A percentile compares a stretch with the other conserved stretches of the same genome.
Conservation (phyloP, 2,888 invertebrate species). For the Trissolcus brochymenae region DNA sequence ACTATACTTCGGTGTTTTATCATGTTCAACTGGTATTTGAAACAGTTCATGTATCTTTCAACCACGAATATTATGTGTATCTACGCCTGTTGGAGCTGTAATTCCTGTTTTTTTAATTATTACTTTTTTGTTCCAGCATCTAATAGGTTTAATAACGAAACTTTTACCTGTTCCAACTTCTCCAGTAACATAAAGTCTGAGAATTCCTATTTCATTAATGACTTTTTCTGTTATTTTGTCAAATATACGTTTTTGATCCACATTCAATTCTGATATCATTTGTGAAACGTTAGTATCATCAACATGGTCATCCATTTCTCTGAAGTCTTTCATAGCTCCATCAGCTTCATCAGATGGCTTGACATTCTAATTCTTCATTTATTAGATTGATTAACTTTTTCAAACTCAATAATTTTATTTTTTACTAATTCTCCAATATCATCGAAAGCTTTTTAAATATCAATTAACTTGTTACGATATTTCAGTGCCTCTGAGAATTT, state of each 20-base stretch:
- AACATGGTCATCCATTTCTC: not conserved
- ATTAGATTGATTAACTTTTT: too few relatives aligned
- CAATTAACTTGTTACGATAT: too few relatives aligned
- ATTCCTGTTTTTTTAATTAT: conserved; percentile 2
- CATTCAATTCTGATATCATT: not conserved
- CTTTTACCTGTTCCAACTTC: too few relatives aligned
- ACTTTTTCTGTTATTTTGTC: conserved; percentile 11
- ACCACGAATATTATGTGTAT: conserved; percentile 51
- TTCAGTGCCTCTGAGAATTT: conserved; percentile 6
- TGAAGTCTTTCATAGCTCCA: conserved; percentile 41
- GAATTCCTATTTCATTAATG: too few relatives aligned
- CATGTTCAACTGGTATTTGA: conserved; percentile 66
- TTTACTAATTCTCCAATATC: conserved; percentile 3
- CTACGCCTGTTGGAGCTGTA: conserved; percentile 56
- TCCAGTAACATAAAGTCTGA: too few relatives aligned
- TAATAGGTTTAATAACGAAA: conserved; percentile 61
- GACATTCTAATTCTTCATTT: not conserved
- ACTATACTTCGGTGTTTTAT: conserved; percentile 63
- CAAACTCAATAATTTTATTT: conserved; percentile 1
- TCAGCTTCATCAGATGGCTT: not conserved
- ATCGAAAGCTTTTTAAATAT: conserved; percentile 8
- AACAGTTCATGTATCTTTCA: conserved; percentile 61
- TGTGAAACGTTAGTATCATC: not conserved
- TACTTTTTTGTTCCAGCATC: conserved; percentile 16
- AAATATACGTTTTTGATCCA: not conserved